Percentiles rank a stretch among this genome's conserved stretches.
These are phyloP conservation scores for Actenoides hombroni DNA, from an alignment of 2,113 vertebrate species.

Conservation along the genomic window DNA sequence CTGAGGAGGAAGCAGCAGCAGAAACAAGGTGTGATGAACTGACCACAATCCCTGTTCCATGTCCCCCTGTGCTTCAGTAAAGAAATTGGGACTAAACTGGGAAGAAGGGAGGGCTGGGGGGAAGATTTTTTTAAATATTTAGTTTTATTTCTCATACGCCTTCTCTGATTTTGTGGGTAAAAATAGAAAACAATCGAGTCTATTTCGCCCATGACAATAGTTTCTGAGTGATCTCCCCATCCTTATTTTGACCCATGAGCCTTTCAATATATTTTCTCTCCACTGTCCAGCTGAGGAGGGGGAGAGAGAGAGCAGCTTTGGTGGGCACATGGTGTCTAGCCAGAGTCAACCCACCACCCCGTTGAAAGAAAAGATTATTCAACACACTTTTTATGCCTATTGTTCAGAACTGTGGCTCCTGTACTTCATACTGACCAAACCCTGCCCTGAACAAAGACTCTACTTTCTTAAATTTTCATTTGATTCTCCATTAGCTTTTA, in stretches of 20 bases:
- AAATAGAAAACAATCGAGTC: background rate
- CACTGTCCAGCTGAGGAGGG: background rate
- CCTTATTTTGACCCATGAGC: background rate
- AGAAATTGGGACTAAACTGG: too few species aligned
- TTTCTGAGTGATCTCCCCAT: background rate
- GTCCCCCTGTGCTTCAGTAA: too few species aligned
- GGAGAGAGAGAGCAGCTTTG: background rate
- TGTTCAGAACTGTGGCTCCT: background rate
- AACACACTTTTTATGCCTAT: background rate
- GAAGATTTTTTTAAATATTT: background rate
- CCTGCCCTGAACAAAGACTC: background rate
- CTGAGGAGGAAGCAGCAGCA: too few species aligned
- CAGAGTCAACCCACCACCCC: background rate
- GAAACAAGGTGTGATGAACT: too few species aligned
- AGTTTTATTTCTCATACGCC: background rate
- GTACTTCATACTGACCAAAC: background rate
- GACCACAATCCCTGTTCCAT: too few species aligned
- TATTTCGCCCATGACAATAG: background rate
- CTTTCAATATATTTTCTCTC: background rate
- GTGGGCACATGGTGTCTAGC: background rate
- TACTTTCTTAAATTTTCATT: background rate
- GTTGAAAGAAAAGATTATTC: background rate
- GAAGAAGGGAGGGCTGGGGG: background rate
- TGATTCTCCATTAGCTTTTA: background rate
- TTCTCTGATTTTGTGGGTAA: background rate